Evolutionary conservation across 2,797 vertebrate species (phyloP), one percentile per base, ranked within the genome.

Genomic region (Myotis myotis): DNA sequence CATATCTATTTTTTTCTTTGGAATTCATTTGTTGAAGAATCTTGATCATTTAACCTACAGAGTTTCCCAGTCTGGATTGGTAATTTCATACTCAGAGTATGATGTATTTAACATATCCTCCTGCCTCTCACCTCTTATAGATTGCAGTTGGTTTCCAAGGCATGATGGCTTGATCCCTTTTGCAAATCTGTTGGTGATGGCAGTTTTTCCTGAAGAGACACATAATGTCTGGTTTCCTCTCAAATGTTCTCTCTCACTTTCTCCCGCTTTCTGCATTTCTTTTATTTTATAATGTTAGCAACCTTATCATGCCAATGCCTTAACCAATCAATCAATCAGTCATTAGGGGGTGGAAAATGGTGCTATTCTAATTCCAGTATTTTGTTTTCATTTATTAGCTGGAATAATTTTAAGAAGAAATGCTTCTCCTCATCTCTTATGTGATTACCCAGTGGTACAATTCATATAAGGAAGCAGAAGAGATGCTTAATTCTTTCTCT

Each of bases 381-480:
- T 89, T 92, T 64, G 53, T 75, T 79, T 78, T 87, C n/a, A 66
- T 83, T 90, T 68, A n/a, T 79, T 19, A 84, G 15, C 16, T 90
- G n/a, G 19, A 87, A 75, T 70, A 62, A 23, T 70, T 84, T 83
- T 53, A 38, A 84, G 51, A 95, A 60, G 8, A 80, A 25, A 20
- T 57, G 53, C 11, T 95, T 72, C 22, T 80, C 19, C 62, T 53
- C 20, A 30, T 74, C 28, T 44, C 10, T 30, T 94, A 44, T 68
- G 15, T 84, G 30, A 47, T 84, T 78, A 84, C 9, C 3, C 49
- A 80, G 5, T 47, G 3, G 20, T 62, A 60, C 2, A 78, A 79
- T 57, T 78, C 36, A 23, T 53, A 47, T 62, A 62, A 79, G 11
- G 8, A 74, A 81, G 15, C 5, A 62, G 36, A 23, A 28, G 25